A percentile compares a stretch with the other conserved stretches of the same genome.
These are phyloP conservation scores for Stegostoma tigrinum DNA, from an alignment of 2,113 vertebrate genomes.

Conservation along the genomic window DNA sequence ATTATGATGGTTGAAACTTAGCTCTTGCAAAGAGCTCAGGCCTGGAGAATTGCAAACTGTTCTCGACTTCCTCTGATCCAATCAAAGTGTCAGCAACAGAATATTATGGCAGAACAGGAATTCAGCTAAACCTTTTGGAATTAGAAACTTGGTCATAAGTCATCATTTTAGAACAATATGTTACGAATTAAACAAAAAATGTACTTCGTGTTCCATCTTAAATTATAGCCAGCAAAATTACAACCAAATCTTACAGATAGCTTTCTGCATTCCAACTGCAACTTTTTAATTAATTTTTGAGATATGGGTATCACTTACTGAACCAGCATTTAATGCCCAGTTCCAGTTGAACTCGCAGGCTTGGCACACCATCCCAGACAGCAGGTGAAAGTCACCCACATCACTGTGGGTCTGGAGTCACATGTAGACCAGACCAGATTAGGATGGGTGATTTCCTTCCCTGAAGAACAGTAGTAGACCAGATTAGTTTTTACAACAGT, in stretches of 20 bases:
- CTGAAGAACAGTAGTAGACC: no score
- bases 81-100: background rate
- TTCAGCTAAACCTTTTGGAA: background rate
- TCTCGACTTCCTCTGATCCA: background rate
- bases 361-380: no score
- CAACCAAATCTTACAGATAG: background rate
- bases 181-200: background rate
- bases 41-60: background rate
- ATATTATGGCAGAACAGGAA: background rate
- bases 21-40: background rate
- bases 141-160: background rate
- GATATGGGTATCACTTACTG: no score
- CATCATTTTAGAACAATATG: background rate
- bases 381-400: no score
- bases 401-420: no score
- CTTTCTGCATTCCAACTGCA: background rate
- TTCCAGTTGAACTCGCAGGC: no score
- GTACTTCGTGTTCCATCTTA: background rate
- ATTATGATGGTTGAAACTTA: background rate
- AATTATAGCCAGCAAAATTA: background rate
- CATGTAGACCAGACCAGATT: no score
- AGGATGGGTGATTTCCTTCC: no score
- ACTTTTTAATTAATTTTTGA: no score
- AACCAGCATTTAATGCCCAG: no score
- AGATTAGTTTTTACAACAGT: no score